Percentiles rank a stretch among this genome's conserved stretches.
phyloP scores from a whole-genome alignment of 1,140 invertebrate species.

The Lepidurus arcticus region DNA sequence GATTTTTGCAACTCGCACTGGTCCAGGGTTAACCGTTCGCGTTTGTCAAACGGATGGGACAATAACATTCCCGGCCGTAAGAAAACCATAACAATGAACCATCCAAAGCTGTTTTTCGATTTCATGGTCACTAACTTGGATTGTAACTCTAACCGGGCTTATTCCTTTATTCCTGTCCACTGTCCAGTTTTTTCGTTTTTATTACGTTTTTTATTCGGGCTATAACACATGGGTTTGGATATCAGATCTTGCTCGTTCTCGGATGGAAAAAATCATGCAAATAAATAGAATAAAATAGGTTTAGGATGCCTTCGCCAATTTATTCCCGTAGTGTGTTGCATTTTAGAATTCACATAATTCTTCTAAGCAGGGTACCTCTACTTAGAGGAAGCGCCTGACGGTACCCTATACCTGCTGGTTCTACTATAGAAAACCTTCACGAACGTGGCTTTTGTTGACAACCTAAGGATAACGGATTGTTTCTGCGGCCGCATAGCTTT shows the following conservation, averaged over 20 bases:
- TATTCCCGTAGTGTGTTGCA: not conserved
- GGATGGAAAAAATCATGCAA: too few species aligned
- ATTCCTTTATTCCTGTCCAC: not conserved
- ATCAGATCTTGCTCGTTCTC: too few species aligned
- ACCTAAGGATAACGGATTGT: conserved; percentile 7
- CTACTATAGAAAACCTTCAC: not conserved
- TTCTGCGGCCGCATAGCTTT: not conserved
- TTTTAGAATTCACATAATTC: not conserved
- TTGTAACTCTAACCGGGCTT: not conserved
- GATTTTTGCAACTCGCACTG: not conserved
- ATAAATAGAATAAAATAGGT: too few species aligned
- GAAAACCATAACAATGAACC: not conserved
- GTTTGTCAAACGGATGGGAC: not conserved
- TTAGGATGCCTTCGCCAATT: too few species aligned
- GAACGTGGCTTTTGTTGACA: conserved; percentile 15
- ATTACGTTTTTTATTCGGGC: too few species aligned
- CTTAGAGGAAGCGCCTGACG: not conserved
- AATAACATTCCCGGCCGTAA: not conserved
- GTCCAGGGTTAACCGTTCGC: not conserved
- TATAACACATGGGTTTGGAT: too few species aligned
- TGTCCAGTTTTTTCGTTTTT: not conserved
- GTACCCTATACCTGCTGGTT: not conserved
- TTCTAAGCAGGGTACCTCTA: not conserved
- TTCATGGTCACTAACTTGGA: not conserved
- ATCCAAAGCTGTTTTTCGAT: not conserved